phyloP scores from a whole-genome alignment of 2,797 vertebrate genomes.

The Leucoraja ocellata region DNA sequence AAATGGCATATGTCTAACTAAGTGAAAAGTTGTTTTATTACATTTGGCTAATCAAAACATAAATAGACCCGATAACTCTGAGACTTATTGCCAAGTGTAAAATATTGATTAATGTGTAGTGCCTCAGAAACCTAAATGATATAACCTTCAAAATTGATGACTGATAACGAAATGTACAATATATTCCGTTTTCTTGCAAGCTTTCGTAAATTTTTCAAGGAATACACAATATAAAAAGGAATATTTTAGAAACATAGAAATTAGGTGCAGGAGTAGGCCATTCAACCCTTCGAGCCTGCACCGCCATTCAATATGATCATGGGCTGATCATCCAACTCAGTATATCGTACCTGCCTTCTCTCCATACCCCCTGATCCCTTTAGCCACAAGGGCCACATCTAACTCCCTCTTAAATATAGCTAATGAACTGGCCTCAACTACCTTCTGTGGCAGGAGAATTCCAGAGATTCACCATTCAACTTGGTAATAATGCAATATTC shows the following conservation, averaged over 20 bases:
- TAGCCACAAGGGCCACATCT: too few relatives aligned
- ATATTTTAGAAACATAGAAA: neutral
- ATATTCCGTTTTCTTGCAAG: neutral
- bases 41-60: neutral
- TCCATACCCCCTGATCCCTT: too few relatives aligned
- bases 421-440: too few relatives aligned
- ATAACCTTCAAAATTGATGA: neutral
- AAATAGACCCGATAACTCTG: neutral
- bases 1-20: neutral
- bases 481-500: neutral
- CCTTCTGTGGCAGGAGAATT: too few relatives aligned
- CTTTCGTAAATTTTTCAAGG: neutral
- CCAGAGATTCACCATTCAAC: neutral
- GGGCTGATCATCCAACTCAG: too few relatives aligned
- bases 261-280: too few relatives aligned
- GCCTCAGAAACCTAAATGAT: neutral
- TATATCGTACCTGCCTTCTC: too few relatives aligned
- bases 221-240: neutral
- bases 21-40: neutral
- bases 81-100: neutral
- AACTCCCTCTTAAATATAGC: too few relatives aligned
- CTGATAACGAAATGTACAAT: neutral
- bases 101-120: neutral
- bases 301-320: too few relatives aligned
- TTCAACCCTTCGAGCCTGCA: too few relatives aligned